These are phyloP conservation scores for Pollenia amentaria DNA, from an alignment of 2,888 invertebrate genomes.

Conservation along the genomic window DNA sequence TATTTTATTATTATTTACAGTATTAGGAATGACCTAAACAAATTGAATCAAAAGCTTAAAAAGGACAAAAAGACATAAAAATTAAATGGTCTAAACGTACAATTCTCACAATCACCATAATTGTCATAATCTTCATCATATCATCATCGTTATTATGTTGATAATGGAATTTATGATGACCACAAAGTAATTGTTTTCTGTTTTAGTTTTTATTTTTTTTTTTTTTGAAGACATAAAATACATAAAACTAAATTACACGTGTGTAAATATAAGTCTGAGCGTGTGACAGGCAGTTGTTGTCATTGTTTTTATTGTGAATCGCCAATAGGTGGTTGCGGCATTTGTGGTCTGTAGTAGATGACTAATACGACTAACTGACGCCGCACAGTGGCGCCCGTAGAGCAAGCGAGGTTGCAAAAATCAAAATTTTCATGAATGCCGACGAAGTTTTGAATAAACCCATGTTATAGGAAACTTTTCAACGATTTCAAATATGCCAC, in stretches of 20 bases:
- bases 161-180: conserved; percentile 4
- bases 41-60: not conserved
- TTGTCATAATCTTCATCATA: not conserved
- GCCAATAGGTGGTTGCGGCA: not conserved
- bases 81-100: not conserved
- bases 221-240: not conserved
- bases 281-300: not conserved
- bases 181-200: conserved; percentile 20
- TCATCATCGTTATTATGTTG: conserved; percentile 6
- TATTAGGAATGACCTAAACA: not conserved
- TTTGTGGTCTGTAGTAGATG: not conserved
- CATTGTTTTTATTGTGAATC: not conserved
- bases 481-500: too few relatives aligned
- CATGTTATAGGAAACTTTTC: too few relatives aligned
- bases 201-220: not conserved
- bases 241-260: conserved; percentile 11
- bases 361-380: not conserved
- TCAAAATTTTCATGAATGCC: too few relatives aligned
- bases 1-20: not conserved
- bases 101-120: not conserved
- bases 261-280: not conserved
- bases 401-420: too few relatives aligned
- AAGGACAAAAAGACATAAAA: not conserved
- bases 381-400: too few relatives aligned
- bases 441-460: too few relatives aligned